Evolutionary conservation across 2,113 vertebrate species (phyloP).

Genomic region (Lophius piscatorius): DNA sequence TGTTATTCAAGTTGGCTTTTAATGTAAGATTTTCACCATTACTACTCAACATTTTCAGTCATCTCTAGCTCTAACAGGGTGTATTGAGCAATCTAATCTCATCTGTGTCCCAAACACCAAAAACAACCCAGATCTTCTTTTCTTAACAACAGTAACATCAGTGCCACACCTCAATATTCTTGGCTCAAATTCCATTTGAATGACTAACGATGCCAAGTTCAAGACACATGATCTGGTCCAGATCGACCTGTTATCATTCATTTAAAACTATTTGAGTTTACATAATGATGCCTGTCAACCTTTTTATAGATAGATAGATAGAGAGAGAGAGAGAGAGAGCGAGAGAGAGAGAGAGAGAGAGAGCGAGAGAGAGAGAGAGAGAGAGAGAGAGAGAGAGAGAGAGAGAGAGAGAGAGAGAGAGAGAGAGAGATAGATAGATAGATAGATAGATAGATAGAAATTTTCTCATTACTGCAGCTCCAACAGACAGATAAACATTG

Average conservation of each 20-base stretch:
- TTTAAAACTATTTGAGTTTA: too few species aligned
- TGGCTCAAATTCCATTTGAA: not conserved
- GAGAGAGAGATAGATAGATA: too few species aligned
- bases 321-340: too few species aligned
- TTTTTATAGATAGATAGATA: too few species aligned
- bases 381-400: too few species aligned
- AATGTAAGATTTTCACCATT: not conserved
- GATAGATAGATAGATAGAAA: too few species aligned
- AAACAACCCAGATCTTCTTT: constrained; percentile 9
- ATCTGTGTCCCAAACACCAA: constrained; percentile 1
- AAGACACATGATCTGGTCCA: constrained; percentile 3
- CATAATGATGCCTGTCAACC: too few species aligned
- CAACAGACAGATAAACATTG: too few species aligned
- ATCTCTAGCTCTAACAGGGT: constrained; percentile 6
- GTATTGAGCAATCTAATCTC: constrained; percentile 1
- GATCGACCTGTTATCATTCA: not conserved
- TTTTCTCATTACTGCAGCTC: too few species aligned
- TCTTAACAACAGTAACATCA: not conserved
- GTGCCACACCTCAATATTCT: not conserved
- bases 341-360: too few species aligned
- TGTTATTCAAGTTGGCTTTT: not conserved
- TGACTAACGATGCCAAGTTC: constrained; percentile 5
- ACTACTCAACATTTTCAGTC: not conserved
- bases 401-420: too few species aligned
- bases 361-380: too few species aligned